Base-by-base conservation (phyloP, 2,888 invertebrate genomes). In the Hermodice carunculata region DNA sequence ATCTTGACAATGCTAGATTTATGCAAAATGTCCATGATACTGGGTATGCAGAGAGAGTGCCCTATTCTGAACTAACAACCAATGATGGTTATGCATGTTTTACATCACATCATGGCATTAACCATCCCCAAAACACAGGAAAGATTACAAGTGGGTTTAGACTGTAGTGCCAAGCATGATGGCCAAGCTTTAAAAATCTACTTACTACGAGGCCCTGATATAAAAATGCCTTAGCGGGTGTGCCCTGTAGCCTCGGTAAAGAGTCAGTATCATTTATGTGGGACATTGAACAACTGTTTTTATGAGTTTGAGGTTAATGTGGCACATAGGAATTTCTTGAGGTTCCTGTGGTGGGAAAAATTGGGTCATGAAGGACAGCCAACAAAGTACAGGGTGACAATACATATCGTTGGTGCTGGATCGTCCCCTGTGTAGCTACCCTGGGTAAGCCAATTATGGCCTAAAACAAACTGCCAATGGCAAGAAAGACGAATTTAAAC, bases 221-320 rank as follows among this genome's bases (percentile, higher is more conserved):
- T 61, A 58, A 43, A 17, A 64, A 67, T 34, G 26, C 24, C 29
- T 40, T 67, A n/a, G 26, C 40, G 31, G 67, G 60, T 17, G 56
- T 64, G 3, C 51, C 60, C n/a, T 40, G 31, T 17, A 60, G 56
- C 42, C 64, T 67, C 32, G 24, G 67, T 3, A 22, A 61, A 31
- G 32, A 56, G 11, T 29, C 6, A 2, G 32, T 64, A 2, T 64
- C 64, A 19, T 34, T 67, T n/a, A 56, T 32, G 22, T 37, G 61
- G 11, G 64, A 67, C 34, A 52, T 64, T n/a, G 61, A 64, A 32
- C 22, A 11, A 6, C 60, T 67, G 67, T 67, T 51, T n/a, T 29
- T 43, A 63, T 34, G 52, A 63, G 32, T 32, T 66, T 29, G 17
- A 32, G 8, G 63, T 66, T 1, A 3, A 29, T 29, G 26, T 29